These are phyloP conservation scores for Chaenodraco wilsoni DNA, from an alignment of 2,797 vertebrate species.

Conservation along the genomic window DNA sequence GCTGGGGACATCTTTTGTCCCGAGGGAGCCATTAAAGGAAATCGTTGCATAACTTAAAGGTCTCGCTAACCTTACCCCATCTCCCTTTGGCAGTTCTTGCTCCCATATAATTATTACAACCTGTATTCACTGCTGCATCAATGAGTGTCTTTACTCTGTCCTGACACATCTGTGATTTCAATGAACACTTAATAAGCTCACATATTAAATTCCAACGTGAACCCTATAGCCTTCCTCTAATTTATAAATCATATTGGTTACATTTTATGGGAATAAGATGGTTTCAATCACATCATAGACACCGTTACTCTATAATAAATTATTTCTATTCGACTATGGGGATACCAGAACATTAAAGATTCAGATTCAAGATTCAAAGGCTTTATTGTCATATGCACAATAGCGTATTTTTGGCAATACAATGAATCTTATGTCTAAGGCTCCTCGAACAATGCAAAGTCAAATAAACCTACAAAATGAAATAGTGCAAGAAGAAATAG, in stretches of 20 bases:
- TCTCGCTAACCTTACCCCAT: not conserved
- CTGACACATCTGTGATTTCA: not conserved
- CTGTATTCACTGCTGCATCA: conserved; percentile 13
- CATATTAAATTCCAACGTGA: no score
- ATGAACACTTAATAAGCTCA: no score
- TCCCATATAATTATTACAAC: conserved; percentile 43
- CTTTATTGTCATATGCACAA: no score
- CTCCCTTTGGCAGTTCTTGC: conserved; percentile 36
- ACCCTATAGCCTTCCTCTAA: not conserved
- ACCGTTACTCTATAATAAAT: not conserved
- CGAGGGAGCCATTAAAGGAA: conserved; percentile 42
- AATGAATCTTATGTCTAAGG: no score
- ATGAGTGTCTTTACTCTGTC: no score
- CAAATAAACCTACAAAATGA: no score
- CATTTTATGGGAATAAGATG: no score
- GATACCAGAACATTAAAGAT: no score
- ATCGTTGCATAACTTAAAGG: conserved; percentile 47
- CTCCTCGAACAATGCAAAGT: no score
- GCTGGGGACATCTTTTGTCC: conserved; percentile 34
- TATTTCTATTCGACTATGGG: not conserved
- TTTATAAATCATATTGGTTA: not conserved
- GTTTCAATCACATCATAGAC: not conserved
- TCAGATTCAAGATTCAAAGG: no score
- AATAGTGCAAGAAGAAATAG: no score
- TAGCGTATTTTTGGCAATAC: no score